A percentile compares a stretch with the other conserved stretches of the same genome.
These are phyloP conservation scores for Melieria crassipennis DNA, from an alignment of 2,888 invertebrate species.

Conservation along the genomic window DNA sequence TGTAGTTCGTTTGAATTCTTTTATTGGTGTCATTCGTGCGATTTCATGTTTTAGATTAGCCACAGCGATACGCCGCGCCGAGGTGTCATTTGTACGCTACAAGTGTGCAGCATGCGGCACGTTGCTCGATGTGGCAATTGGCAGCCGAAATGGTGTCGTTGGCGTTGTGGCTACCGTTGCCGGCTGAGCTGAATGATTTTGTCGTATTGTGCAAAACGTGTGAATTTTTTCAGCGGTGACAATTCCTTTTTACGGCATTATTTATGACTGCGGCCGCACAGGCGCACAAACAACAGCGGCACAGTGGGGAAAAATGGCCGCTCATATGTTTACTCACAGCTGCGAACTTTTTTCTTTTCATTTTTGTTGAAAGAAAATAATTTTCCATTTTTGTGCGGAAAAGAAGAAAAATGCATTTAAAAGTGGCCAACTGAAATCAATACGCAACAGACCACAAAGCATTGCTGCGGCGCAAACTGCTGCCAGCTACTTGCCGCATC, in stretches of 20 bases:
- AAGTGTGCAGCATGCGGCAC: too few relatives aligned
- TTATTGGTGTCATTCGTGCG: slow-evolving; percentile 20
- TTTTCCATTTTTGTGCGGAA: too few relatives aligned
- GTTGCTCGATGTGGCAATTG: too few relatives aligned
- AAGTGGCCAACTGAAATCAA: too few relatives aligned
- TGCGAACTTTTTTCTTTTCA: not conserved
- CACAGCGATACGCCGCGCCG: not conserved
- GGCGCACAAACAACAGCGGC: slow-evolving; percentile 8
- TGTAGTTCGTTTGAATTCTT: too few relatives aligned
- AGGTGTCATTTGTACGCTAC: too few relatives aligned
- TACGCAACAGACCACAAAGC: too few relatives aligned
- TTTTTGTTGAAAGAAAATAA: too few relatives aligned
- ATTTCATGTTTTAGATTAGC: slow-evolving; percentile 32
- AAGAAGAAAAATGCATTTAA: not conserved
- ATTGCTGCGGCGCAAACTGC: too few relatives aligned
- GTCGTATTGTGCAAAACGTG: slow-evolving; percentile 27
- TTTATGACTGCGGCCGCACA: slow-evolving; percentile 19
- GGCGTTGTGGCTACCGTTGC: not conserved
- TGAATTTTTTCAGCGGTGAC: slow-evolving; percentile 32
- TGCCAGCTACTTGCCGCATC: not conserved
- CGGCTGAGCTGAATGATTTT: slow-evolving; percentile 12
- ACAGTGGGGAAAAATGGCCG: not conserved
- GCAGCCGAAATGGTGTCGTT: not conserved
- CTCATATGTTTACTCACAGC: not conserved
- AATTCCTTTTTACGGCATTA: slow-evolving; percentile 24